Conservation (phyloP, 1,140 invertebrate genomes). For the Drosophila tani region DNA sequence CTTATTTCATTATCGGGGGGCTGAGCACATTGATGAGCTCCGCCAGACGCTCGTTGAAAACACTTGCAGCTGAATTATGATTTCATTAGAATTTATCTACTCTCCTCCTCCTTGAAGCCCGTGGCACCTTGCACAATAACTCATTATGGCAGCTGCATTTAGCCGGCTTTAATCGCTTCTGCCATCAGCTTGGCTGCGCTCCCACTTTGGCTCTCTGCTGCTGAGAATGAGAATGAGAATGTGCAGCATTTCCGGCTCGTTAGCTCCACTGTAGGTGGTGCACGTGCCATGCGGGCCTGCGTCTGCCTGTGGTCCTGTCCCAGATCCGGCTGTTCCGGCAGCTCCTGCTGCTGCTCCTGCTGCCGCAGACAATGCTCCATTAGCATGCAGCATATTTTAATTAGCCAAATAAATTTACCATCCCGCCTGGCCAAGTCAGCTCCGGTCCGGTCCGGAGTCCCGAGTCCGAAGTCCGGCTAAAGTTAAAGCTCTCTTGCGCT, state of each 20-base stretch:
- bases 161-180: constrained; percentile 66
- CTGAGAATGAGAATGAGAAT: constrained; percentile 74
- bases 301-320: constrained; percentile 33
- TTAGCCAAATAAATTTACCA: constrained; percentile 80
- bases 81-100: constrained; percentile 47
- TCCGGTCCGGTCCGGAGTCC: not conserved
- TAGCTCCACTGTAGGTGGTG: constrained; percentile 50
- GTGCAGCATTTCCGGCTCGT: constrained; percentile 82
- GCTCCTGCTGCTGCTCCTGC: constrained; percentile 15
- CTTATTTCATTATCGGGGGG: constrained; percentile 29
- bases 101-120: not conserved
- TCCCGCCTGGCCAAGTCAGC: constrained; percentile 35
- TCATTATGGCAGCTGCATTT: constrained; percentile 55
- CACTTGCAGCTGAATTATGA: constrained; percentile 53
- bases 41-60: constrained; percentile 13
- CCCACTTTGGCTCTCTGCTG: constrained; percentile 13
- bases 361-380: constrained; percentile 75
- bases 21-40: constrained; percentile 30
- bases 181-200: constrained; percentile 48
- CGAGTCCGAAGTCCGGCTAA: constrained; percentile 14
- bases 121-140: constrained; percentile 40
- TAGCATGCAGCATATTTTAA: constrained; percentile 82
- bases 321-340: constrained; percentile 14
- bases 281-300: constrained; percentile 44
- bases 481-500: constrained; percentile 44